Base-by-base conservation (phyloP, 2,113 vertebrate genomes). In the Gopherus flavomarginatus region DNA sequence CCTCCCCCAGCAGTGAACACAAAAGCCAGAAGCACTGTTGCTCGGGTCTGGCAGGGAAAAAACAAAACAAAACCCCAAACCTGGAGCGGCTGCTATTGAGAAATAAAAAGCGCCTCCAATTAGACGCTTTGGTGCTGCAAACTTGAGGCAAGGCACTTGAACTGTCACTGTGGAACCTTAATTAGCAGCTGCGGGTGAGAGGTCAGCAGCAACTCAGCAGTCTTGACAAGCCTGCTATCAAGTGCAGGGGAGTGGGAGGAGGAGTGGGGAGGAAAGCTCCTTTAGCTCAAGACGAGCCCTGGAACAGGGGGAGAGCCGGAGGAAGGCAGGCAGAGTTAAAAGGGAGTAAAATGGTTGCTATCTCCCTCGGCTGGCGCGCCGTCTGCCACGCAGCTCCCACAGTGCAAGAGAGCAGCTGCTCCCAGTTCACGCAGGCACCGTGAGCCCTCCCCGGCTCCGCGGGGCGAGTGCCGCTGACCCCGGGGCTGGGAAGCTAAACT, bases 121-220 rank as follows among this genome's bases (percentile, higher is more conserved):
- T 99, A 99, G 99, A 98, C 98, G 98, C 98, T 98, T 98, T 96
- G 94, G 97, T 98, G 98, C 98, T 97, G 98, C 96, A 98, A 98
- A 98, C 98, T 97, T 97, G 98, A 97, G 97, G 98, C 97, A 84
- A 98, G 97, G 98, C 98, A 98, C 99, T 99, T 98, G 98, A 99
- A 99, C 98, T 99, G 99, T 99, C 99, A 98, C 99, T 98, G 98
- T 95, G 98, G 98, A 98, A 98, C 98, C 98, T 99, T 99, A 99
- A 99, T 99, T 99, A 99, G 99, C 98, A 98, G 98, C 98, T 97
- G 94, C 91, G 91, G 99, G 98, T 99, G 98, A 99, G 98, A 98
- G 99, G 99, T 99, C 98, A 97, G 98, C 98, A 96, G 98, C 98
- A 98, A 98, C 99, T 98, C 98, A 97, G 97, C 98, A 94, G 98